Evolutionary conservation across 2,113 vertebrate genomes (phyloP).

Genomic region (Pelusios castaneus): DNA sequence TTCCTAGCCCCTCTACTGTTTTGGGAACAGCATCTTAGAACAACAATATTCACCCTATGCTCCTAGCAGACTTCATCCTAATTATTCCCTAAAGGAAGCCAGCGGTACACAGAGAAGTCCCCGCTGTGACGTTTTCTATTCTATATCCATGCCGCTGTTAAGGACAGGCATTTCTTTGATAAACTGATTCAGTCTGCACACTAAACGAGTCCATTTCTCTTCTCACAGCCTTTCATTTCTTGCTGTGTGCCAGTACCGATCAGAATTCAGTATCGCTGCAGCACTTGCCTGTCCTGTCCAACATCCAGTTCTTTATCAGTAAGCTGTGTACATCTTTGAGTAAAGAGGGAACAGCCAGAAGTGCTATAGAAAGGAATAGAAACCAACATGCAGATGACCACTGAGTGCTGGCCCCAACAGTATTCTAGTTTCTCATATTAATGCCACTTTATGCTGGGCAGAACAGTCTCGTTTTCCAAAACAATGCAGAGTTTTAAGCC

Average conservation of each 20-base stretch:
- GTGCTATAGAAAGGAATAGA: conserved; percentile 8
- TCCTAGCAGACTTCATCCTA: not conserved
- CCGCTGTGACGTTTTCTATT: accelerated
- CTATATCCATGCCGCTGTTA: accelerated
- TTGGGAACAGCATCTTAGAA: not conserved
- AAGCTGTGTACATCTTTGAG: not conserved
- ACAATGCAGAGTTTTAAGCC: not conserved
- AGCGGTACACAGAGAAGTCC: not conserved
- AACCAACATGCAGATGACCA: not conserved
- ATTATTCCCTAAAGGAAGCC: accelerated
- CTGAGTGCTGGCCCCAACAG: not conserved
- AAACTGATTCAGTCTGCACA: not conserved
- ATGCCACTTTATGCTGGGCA: accelerated
- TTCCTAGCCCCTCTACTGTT: not conserved
- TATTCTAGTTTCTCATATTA: not conserved
- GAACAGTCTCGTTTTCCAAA: not conserved
- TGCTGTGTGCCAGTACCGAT: conserved; percentile 10
- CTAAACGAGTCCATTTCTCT: not conserved
- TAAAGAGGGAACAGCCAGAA: not conserved
- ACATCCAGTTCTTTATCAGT: accelerated
- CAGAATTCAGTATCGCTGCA: conserved; percentile 39
- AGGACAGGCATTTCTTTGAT: not conserved
- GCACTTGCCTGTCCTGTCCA: not conserved
- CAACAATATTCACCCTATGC: not conserved
- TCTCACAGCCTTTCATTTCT: not conserved